Conservation (phyloP, 2,888 invertebrate genomes). For the Diaperis boleti region DNA sequence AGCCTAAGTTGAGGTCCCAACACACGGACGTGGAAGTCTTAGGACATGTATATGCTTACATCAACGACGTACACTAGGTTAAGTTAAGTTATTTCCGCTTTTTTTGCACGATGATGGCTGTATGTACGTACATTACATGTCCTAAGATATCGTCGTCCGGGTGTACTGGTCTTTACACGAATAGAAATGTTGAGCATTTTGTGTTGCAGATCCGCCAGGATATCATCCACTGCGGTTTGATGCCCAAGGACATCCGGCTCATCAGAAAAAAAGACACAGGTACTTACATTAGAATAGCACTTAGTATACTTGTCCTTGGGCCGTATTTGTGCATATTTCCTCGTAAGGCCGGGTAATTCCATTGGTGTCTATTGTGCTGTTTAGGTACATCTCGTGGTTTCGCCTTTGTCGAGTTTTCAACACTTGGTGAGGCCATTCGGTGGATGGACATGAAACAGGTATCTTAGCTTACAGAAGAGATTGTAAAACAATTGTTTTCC, state of each 20-base stretch:
- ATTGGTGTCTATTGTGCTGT: slow-evolving; percentile 71
- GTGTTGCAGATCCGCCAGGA: slow-evolving; percentile 80
- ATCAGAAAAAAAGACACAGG: slow-evolving; percentile 89
- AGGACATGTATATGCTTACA: too few species aligned
- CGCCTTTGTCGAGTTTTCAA: slow-evolving; percentile 94
- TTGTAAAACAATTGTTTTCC: slow-evolving; percentile 45
- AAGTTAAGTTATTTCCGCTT: not conserved
- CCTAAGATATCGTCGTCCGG: too few species aligned
- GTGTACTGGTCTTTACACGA: too few species aligned
- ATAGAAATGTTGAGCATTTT: too few species aligned
- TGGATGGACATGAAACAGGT: slow-evolving; percentile 96
- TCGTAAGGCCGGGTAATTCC: slow-evolving; percentile 64
- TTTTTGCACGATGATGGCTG: too few species aligned
- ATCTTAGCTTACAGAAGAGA: slow-evolving; percentile 65
- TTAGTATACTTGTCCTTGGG: slow-evolving; percentile 60
- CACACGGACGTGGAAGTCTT: too few species aligned
- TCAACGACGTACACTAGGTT: too few species aligned
- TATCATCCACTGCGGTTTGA: slow-evolving; percentile 79
- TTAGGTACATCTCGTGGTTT: slow-evolving; percentile 92
- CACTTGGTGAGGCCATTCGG: slow-evolving; percentile 86
- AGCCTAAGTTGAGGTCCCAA: too few species aligned
- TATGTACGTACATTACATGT: too few species aligned
- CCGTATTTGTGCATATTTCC: slow-evolving; percentile 72
- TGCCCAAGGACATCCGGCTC: slow-evolving; percentile 84
- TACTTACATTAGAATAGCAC: slow-evolving; percentile 65